Base-by-base conservation (phyloP, 2,113 vertebrate genomes). In the Grallaria varia region DNA sequence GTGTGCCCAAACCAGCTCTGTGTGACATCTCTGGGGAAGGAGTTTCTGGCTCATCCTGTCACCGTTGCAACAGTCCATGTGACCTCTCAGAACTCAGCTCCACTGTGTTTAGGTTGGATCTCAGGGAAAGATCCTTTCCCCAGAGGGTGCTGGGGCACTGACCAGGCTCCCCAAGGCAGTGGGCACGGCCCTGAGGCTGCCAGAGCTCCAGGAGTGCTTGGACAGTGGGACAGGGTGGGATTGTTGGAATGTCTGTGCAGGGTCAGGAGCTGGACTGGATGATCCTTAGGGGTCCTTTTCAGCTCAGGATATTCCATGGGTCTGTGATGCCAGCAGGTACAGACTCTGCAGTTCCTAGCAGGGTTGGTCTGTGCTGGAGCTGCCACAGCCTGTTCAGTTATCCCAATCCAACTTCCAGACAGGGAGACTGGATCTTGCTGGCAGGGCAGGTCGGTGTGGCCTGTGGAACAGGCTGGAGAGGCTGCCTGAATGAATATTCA, bases 31-130 rank as follows among this genome's bases (percentile, higher is more conserved):
- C 52, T 44, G 60, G 39, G 56, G 52, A 31, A 53, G 66, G 40
- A 52, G 12, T 15, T 89, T n/a, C 49, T 82, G 69, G 31, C 72
- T 86, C 64, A 20, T 53, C 72, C 30, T 30, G 71, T 74, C 6
- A 0, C 40, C 0, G 0, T 2, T 40, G 35, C 19, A 27, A 3
- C 35, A 50, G 33, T n/a, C 50, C 2, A 1, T 8, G 66, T 20
- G 18, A 50, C 4, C 31, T 62, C 75, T 64, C 66, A 52, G 28
- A 56, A 1, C 24, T 66, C 59, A 0, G 15, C 56, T 81, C 49
- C 31, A 3, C 19, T 27, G 14, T 30, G 19, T 20, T 42, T 21
- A 42, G 19, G 39, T 63, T 13, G 19, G 60, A 30, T 40, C 37
- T 62, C 59, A 63, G 60, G 39, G 13, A 58, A 63, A 30, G 39